A percentile compares a stretch with the other conserved stretches of the same genome.
These are phyloP conservation scores for Cryptomyrus ogoouensis DNA, from an alignment of 2,113 vertebrate species.

Conservation along the genomic window DNA sequence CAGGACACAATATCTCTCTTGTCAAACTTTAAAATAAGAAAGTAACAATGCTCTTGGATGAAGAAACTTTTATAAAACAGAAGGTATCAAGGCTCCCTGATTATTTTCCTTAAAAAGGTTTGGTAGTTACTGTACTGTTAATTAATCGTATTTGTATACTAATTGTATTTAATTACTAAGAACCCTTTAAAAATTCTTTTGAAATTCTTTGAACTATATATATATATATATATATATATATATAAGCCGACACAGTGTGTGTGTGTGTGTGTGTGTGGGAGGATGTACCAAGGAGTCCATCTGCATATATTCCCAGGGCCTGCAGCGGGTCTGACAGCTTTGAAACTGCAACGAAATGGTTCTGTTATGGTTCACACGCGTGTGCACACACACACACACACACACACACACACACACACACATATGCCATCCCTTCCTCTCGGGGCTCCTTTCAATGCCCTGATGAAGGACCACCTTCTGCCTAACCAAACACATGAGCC, in stretches of 20 bases:
- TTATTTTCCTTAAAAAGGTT: not conserved
- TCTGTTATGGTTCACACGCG: not conserved
- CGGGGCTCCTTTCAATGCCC: not conserved
- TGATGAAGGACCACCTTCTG: not conserved
- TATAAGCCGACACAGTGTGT: too few species aligned
- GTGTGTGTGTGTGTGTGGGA: too few species aligned
- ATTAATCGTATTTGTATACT: not conserved
- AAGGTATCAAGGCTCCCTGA: not conserved
- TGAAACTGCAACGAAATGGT: not conserved
- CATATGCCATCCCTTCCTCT: not conserved
- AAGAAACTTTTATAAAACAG: not conserved
- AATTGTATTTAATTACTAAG: not conserved
- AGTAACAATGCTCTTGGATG: not conserved
- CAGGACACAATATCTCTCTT: not conserved
- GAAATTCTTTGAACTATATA: too few species aligned
- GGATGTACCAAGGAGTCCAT: not conserved
- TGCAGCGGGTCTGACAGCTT: not conserved
- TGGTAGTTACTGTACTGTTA: not conserved
- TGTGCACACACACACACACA: too few species aligned
- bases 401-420: too few species aligned
- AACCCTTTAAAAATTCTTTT: not conserved
- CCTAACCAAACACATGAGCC: not conserved
- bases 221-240: too few species aligned
- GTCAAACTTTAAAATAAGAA: not conserved
- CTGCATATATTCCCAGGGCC: not conserved